These are phyloP conservation scores for Xyliphius kryptos DNA, from an alignment of 2,113 vertebrate genomes.

Conservation along the genomic window DNA sequence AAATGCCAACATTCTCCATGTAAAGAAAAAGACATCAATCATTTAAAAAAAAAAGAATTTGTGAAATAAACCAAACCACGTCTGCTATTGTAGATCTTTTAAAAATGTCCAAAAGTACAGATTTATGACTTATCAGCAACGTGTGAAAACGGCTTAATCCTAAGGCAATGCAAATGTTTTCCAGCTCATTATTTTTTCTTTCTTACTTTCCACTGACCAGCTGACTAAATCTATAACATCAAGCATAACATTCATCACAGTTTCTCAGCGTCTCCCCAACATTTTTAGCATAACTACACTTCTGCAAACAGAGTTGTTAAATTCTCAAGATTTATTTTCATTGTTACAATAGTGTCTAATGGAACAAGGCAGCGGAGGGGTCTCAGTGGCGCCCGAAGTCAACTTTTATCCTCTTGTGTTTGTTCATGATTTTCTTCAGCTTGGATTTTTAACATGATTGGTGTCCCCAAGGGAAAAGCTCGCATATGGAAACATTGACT, in stretches of 20 bases:
- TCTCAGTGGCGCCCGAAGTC: conserved; percentile 34
- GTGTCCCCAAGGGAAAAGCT: conserved; percentile 34
- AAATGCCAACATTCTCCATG: too few species aligned
- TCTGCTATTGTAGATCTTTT: conserved; percentile 26
- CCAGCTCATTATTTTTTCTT: conserved; percentile 16
- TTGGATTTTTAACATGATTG: conserved; percentile 39
- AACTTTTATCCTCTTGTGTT: conserved; percentile 40
- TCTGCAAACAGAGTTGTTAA: conserved; percentile 35
- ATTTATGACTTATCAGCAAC: conserved; percentile 34
- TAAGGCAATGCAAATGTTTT: conserved; percentile 41
- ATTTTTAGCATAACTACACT: conserved; percentile 42
- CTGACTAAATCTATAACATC: conserved; percentile 41
- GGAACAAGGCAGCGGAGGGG: conserved; percentile 3
- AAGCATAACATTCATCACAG: conserved; percentile 37
- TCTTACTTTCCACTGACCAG: conserved; percentile 28
- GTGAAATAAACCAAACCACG: too few species aligned
- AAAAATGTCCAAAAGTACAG: too few species aligned
- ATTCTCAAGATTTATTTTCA: conserved; percentile 28
- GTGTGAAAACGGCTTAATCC: conserved; percentile 28
- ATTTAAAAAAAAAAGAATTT: too few species aligned
- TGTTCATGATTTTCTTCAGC: conserved; percentile 27
- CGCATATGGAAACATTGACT: conserved; percentile 10
- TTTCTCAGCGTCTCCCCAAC: conserved; percentile 1
- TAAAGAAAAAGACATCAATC: too few species aligned
- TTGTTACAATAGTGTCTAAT: conserved; percentile 23